Evolutionary conservation across 2,888 invertebrate genomes (phyloP), one percentile per base, ranked within the genome.

Genomic region (Germaria angustata): DNA sequence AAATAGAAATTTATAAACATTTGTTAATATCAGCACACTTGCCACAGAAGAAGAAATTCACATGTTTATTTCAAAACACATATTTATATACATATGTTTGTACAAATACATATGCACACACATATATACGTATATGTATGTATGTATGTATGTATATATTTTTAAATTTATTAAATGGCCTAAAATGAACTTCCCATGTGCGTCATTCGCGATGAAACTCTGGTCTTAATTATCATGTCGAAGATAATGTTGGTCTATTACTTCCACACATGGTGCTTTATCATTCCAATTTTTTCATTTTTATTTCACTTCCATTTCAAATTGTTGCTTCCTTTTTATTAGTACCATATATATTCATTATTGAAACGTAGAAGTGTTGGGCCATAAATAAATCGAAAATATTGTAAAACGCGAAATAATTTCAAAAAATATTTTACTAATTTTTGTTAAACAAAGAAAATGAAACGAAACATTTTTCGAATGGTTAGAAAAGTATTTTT

Each of bases 151-250:
- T n/a, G n/a, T n/a, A n/a, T n/a, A n/a, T 9, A 17, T 22, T 49
- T 4, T 65, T 49, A 49, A 4, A 17, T 59, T 59, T 17, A 59
- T 49, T 22, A 11, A 49, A 61, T 49, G 5, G 39, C 49, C 28
- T 41, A 63, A 41, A 32, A 63, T 53, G 36, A 73, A 63, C 51
- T 73, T 61, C 53, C 22, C 28, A 73, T 53, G 61, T 73, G 73
- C 73, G 73, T 73, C 73, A 73, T 61, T 73, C 68, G 41, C 28
- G 39, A 51, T 53, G 20, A 61, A 39, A 32, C 41, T 41, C 41
- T 22, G 39, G 15, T 53, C 7, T 49, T 71, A 36, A 46, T 71
- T 39, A 28, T 61, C 15, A 49, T 39, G 39, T 5, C 11, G 24
- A 63, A 63, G 53, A 41, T 69, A 28, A 44, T 69, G 41, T 57